A percentile compares a stretch with the other conserved stretches of the same genome.
Conservation (phyloP, 2,113 vertebrate genomes). For the Gorsachius goisagi region DNA sequence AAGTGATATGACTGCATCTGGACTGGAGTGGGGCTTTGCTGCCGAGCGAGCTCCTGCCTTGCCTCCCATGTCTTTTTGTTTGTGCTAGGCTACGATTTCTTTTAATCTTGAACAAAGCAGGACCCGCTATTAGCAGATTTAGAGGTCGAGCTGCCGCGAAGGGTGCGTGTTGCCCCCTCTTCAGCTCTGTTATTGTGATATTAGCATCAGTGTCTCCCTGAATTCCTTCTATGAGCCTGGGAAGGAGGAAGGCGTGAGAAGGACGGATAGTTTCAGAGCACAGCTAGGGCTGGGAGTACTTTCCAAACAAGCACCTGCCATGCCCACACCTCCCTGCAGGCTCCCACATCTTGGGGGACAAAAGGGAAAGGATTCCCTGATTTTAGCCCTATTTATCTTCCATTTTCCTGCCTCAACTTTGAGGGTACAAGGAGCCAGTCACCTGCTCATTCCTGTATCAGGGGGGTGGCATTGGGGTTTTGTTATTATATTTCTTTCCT, state of each 20-base stretch:
- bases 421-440: background rate
- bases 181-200: conserved; percentile 3
- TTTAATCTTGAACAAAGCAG: conserved; percentile 1
- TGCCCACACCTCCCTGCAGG: background rate
- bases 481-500: background rate
- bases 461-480: background rate
- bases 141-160: conserved; percentile 8
- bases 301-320: background rate
- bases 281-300: conserved; percentile 1
- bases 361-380: conserved; percentile 20
- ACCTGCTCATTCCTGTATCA: background rate
- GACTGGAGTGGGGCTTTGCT: conserved; percentile 52
- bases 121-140: background rate
- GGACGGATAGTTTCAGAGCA: conserved; percentile 5
- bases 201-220: background rate
- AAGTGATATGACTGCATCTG: conserved; percentile 73
- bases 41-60: conserved; percentile 15
- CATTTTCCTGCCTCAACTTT: conserved; percentile 30
- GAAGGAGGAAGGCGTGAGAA: conserved; percentile 20
- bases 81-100: conserved; percentile 33
- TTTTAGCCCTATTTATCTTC: conserved; percentile 18
- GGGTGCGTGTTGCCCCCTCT: background rate
- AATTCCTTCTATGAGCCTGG: conserved; percentile 32
- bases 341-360: background rate
- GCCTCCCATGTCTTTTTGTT: conserved; percentile 59